phyloP scores from a whole-genome alignment of 1,140 invertebrate genomes.

The Rhynchophorus ferrugineus region DNA sequence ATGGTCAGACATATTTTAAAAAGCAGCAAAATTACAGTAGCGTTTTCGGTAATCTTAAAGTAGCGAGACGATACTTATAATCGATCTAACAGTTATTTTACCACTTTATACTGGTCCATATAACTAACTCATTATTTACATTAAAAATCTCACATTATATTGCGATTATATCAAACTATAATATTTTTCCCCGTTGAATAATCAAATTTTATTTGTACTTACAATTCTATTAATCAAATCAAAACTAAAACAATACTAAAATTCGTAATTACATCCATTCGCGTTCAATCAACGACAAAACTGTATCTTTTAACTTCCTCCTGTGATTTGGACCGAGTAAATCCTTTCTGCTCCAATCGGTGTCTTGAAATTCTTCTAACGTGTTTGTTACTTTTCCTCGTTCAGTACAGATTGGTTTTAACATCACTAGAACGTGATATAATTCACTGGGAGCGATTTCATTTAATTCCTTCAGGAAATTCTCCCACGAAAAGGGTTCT shows the following conservation, averaged over 20 bases:
- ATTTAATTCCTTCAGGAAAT: slow-evolving; percentile 34
- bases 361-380: slow-evolving; percentile 33
- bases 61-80: too few species aligned
- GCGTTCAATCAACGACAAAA: slow-evolving; percentile 32
- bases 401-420: slow-evolving; percentile 39
- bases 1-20: too few species aligned
- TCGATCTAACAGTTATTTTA: too few species aligned
- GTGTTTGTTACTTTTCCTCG: slow-evolving; percentile 36
- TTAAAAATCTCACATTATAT: too few species aligned
- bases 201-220: background rate
- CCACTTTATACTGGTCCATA: too few species aligned
- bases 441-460: slow-evolving; percentile 33
- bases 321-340: slow-evolving; percentile 35
- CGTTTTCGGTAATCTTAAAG: too few species aligned
- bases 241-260: background rate
- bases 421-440: slow-evolving; percentile 37
- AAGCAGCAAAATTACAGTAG: too few species aligned
- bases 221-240: background rate
- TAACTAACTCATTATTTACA: too few species aligned
- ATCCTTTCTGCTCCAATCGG: slow-evolving; percentile 37
- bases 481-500: slow-evolving; percentile 30
- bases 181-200: background rate
- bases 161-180: background rate
- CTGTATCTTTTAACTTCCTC: slow-evolving; percentile 34
- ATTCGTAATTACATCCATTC: slow-evolving; percentile 32